phyloP scores from a whole-genome alignment of 37 sponge, comb jelly and placozoan genomes.

The Lycopodina hypogea region DNA sequence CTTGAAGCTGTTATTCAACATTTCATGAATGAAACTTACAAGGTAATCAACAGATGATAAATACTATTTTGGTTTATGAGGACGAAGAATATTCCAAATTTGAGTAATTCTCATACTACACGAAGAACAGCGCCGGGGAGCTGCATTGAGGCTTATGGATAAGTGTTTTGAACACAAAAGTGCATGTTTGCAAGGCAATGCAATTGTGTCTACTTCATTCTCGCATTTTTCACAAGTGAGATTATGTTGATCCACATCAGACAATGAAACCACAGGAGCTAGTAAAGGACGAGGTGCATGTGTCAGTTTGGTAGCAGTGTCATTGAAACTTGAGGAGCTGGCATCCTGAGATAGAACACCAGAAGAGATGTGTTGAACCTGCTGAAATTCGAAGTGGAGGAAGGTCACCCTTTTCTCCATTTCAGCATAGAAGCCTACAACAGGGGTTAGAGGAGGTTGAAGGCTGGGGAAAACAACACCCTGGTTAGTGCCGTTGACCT shows the following conservation, averaged over 20 bases:
- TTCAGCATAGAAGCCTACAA: slow-evolving; percentile 50
- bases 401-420: slow-evolving; percentile 53
- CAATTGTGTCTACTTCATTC: neutral
- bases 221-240: slow-evolving; percentile 21
- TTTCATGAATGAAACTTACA: too few relatives aligned
- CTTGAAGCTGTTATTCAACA: too few relatives aligned
- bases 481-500: slow-evolving; percentile 35
- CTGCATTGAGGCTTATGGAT: neutral
- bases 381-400: slow-evolving; percentile 27
- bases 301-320: neutral
- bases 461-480: slow-evolving; percentile 39
- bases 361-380: neutral
- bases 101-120: slow-evolving; percentile 11
- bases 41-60: too few relatives aligned
- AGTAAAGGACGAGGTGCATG: neutral
- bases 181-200: slow-evolving; percentile 49
- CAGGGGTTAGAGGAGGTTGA: slow-evolving; percentile 26
- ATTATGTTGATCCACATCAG: neutral
- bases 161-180: slow-evolving; percentile 25
- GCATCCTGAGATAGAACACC: neutral
- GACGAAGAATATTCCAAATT: slow-evolving; percentile 25
- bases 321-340: neutral
- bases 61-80: too few relatives aligned
- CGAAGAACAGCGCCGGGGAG: neutral
- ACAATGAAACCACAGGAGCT: neutral